phyloP scores from a whole-genome alignment of 1,140 invertebrate species.

The Eurosta solidaginis region DNA sequence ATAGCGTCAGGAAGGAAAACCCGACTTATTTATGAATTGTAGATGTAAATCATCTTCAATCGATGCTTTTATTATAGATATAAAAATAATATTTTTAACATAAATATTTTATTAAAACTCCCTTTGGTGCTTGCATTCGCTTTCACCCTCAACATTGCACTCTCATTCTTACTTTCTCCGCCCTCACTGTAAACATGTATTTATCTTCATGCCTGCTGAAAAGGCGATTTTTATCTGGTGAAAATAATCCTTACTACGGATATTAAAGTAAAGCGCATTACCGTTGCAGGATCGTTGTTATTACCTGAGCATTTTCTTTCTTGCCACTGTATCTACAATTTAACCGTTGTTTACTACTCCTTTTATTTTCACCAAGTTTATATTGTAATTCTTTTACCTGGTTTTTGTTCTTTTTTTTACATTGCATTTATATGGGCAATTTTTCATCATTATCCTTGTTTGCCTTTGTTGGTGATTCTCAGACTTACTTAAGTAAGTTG shows the following conservation, averaged over 20 bases:
- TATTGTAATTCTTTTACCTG: background rate
- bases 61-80: no score
- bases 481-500: background rate
- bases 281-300: background rate
- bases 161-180: background rate
- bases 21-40: no score
- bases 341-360: background rate
- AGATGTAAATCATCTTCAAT: no score
- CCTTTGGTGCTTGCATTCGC: no score
- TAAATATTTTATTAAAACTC: no score
- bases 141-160: no score
- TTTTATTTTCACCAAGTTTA: background rate
- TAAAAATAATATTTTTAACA: no score
- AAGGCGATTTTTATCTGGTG: background rate
- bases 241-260: conserved; percentile 7
- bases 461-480: background rate
- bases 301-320: background rate
- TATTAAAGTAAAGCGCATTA: conserved; percentile 15
- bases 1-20: no score
- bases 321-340: background rate
- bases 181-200: background rate
- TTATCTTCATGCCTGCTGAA: background rate
- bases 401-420: background rate
- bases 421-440: background rate
- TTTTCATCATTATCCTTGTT: background rate